These are phyloP conservation scores for Hydrolagus affinis DNA, from an alignment of 2,113 vertebrate species.

Conservation along the genomic window DNA sequence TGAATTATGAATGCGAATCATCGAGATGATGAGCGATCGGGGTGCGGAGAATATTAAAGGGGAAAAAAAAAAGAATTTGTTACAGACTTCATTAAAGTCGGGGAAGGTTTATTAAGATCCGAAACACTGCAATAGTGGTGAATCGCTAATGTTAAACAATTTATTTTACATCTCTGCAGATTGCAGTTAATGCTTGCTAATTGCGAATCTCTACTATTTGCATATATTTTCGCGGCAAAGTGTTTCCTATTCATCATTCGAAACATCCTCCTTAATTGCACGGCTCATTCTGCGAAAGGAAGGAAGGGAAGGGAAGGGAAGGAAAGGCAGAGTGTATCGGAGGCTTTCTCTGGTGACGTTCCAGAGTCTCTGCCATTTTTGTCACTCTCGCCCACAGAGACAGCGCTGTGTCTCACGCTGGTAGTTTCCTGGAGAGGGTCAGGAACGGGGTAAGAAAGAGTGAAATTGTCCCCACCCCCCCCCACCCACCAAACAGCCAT, in stretches of 20 bases:
- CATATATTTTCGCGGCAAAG: slow-evolving; percentile 32
- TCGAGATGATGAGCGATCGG: slow-evolving; percentile 30
- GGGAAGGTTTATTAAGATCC: slow-evolving; percentile 32
- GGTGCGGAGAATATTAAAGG: slow-evolving; percentile 28
- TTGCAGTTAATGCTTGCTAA: slow-evolving; percentile 31
- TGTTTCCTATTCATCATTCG: slow-evolving; percentile 31
- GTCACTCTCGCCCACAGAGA: neutral
- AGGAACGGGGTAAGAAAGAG: neutral
- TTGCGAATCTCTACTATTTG: slow-evolving; percentile 30
- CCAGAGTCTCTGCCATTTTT: neutral
- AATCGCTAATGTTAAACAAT: slow-evolving; percentile 32
- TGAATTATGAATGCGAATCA: slow-evolving; percentile 33
- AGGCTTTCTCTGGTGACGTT: neutral
- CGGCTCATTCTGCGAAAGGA: slow-evolving; percentile 12
- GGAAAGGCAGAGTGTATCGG: neutral
- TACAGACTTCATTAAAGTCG: slow-evolving; percentile 32
- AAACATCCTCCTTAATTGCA: slow-evolving; percentile 30
- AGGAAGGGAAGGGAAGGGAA: neutral
- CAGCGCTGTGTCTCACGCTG: no score
- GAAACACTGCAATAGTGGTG: slow-evolving; percentile 28
- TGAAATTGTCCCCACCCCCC: no score
- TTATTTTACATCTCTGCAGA: slow-evolving; percentile 32
- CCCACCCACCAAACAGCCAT: no score
- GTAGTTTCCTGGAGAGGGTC: neutral
- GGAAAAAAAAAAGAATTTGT: slow-evolving; percentile 30